These are phyloP conservation scores for Melanotaenia boesemani DNA, from an alignment of 2,797 vertebrate species.

Conservation along the genomic window DNA sequence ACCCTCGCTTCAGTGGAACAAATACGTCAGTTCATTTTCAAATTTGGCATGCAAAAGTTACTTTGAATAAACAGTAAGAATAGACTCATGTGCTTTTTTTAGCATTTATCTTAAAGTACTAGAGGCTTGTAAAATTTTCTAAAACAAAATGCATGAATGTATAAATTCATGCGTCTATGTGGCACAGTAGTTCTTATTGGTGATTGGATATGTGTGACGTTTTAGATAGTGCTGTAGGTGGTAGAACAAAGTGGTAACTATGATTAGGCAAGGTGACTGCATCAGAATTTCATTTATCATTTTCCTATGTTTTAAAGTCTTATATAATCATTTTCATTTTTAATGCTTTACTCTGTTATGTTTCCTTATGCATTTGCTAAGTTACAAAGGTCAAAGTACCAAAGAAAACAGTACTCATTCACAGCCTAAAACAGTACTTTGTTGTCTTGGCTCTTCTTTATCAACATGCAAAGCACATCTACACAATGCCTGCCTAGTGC, in stretches of 20 bases:
- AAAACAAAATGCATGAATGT: neutral
- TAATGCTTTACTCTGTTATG: no score
- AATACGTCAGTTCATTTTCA: conserved; percentile 45
- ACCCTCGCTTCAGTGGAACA: conserved; percentile 36
- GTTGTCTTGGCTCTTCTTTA: no score
- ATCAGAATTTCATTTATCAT: neutral
- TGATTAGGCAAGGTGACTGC: neutral
- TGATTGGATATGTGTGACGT: neutral
- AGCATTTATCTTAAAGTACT: neutral
- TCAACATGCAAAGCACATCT: neutral
- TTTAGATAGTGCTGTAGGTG: neutral
- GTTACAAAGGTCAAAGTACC: neutral
- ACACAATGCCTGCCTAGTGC: no score
- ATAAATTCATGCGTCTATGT: no score
- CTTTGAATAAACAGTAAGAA: neutral
- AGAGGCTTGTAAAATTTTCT: neutral
- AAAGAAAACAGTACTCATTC: no score
- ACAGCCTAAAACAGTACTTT: no score
- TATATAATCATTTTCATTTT: neutral
- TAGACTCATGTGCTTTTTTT: neutral
- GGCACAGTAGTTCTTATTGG: neutral
- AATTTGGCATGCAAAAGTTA: conserved; percentile 18
- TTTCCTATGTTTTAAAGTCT: neutral
- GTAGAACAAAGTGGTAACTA: neutral
- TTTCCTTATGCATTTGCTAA: neutral